Evolutionary conservation across 2,888 invertebrate genomes (phyloP).

Genomic region (Tuberolachnus salignus): DNA sequence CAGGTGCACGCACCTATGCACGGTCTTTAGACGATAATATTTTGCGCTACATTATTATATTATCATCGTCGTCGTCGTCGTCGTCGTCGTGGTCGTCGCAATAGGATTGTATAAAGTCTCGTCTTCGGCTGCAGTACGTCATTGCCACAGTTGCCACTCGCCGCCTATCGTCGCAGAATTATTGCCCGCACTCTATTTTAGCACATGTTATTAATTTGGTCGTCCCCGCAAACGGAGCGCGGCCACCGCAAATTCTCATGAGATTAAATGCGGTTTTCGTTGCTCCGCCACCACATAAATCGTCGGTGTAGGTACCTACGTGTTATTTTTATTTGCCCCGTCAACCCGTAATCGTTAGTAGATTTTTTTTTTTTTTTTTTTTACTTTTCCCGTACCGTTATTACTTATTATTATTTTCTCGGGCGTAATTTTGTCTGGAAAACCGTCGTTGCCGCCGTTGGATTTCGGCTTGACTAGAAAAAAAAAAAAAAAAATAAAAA

Average conservation of each 20-base stretch:
- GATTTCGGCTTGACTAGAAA: too few relatives aligned
- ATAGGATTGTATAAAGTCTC: background rate
- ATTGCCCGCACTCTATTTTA: background rate
- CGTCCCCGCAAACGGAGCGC: background rate
- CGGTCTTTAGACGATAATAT: background rate
- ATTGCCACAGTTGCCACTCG: too few relatives aligned
- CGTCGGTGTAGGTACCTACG: background rate
- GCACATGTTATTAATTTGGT: background rate
- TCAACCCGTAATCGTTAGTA: background rate
- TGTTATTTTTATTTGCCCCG: background rate
- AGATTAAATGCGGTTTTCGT: background rate
- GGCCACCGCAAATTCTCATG: too few relatives aligned
- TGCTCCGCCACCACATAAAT: background rate
- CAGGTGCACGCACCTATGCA: too few relatives aligned
- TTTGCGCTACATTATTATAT: background rate
- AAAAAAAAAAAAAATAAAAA: too few relatives aligned
- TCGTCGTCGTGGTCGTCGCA: background rate
- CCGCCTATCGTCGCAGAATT: background rate
- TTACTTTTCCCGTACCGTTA: too few relatives aligned
- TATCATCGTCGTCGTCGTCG: background rate
- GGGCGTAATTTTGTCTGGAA: too few relatives aligned
- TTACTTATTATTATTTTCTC: too few relatives aligned
- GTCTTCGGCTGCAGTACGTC: background rate
- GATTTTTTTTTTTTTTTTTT: background rate
- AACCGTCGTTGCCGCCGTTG: too few relatives aligned